These are phyloP conservation scores for pig (Sus scrofa) DNA, from an alignment of 2,113 vertebrate species.

Conservation along the genomic window DNA sequence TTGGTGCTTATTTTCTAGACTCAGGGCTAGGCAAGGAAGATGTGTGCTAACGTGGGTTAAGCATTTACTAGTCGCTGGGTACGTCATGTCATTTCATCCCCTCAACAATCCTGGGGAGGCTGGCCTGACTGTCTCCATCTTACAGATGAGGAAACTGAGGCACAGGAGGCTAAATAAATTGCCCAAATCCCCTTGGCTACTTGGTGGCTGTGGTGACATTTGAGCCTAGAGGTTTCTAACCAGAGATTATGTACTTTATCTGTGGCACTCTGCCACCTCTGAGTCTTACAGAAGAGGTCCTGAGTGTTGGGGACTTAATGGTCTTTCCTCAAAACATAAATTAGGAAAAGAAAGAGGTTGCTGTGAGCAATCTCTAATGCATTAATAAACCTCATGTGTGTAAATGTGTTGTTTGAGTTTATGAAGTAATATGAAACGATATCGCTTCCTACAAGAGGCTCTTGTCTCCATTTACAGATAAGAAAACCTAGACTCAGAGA, in stretches of 20 bases:
- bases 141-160: background rate
- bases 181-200: background rate
- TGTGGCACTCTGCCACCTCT: background rate
- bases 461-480: background rate
- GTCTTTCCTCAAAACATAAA: background rate
- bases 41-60: fast-evolving
- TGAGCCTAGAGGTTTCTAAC: background rate
- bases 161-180: background rate
- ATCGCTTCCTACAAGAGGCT: background rate
- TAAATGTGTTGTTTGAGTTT: background rate
- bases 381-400: background rate
- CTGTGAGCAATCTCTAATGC: background rate
- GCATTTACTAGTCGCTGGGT: background rate
- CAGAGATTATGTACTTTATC: fast-evolving
- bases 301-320: no score
- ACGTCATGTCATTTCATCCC: background rate
- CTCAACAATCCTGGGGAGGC: background rate
- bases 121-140: background rate
- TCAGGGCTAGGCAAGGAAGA: background rate
- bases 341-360: background rate
- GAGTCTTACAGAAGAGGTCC: background rate
- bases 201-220: background rate
- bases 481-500: background rate
- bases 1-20: background rate
- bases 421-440: background rate